phyloP scores from a whole-genome alignment of 2,888 invertebrate genomes.

The Tribolium freemani region DNA sequence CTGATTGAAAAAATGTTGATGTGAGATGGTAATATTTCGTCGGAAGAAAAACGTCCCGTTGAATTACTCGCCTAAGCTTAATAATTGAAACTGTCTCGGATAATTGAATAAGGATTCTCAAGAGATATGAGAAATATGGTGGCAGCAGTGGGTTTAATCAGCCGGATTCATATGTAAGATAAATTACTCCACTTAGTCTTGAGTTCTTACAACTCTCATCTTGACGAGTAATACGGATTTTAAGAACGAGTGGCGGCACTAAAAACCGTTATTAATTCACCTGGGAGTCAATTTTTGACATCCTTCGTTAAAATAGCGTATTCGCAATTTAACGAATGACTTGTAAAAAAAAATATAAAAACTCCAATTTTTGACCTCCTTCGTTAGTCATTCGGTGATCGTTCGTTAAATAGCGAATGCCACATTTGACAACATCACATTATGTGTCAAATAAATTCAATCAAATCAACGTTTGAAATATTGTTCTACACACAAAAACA shows the following conservation, averaged over 20 bases:
- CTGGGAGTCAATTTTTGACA: no score
- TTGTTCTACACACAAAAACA: no score
- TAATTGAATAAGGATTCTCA: constrained; percentile 57
- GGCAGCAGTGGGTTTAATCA: constrained; percentile 55
- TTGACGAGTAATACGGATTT: constrained; percentile 42
- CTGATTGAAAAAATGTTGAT: background rate
- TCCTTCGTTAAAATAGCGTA: no score
- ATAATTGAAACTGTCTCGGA: constrained; percentile 44
- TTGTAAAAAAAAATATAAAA: no score
- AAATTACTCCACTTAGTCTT: constrained; percentile 54
- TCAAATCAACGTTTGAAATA: no score
- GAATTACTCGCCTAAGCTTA: constrained; percentile 39
- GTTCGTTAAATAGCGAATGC: no score
- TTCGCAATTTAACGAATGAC: no score
- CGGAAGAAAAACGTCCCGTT: constrained; percentile 34
- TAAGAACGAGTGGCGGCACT: constrained; percentile 38
- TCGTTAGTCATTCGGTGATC: no score
- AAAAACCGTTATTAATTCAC: constrained; percentile 44
- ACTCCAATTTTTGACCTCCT: no score
- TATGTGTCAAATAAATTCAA: no score
- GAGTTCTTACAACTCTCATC: constrained; percentile 39
- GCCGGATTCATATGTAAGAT: constrained; percentile 57
- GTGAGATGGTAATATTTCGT: constrained; percentile 18
- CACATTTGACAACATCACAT: no score
- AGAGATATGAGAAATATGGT: constrained; percentile 54